phyloP scores from a whole-genome alignment of 1,140 invertebrate genomes.

The Pristionchus pacificus region DNA sequence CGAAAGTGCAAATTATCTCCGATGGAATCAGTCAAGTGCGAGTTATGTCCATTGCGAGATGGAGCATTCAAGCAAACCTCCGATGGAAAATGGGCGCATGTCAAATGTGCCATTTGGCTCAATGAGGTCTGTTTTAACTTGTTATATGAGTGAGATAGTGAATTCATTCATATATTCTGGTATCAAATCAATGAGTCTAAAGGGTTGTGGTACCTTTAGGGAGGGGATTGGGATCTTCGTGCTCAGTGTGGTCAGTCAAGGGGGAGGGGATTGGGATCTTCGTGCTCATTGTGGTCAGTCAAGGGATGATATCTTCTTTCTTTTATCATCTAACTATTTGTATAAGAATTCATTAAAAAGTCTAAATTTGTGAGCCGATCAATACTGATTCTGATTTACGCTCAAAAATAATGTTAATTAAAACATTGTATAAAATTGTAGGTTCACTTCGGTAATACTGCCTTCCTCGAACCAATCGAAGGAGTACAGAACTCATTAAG shows the following conservation, averaged over 20 bases:
- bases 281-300: background rate
- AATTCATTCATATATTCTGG: background rate
- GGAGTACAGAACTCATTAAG: conserved; percentile 89
- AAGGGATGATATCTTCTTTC: no score
- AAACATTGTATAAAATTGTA: conserved; percentile 6
- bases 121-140: conserved; percentile 76
- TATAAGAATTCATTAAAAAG: no score
- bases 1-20: conserved; percentile 87
- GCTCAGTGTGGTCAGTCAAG: no score
- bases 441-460: conserved; percentile 33
- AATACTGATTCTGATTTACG: no score
- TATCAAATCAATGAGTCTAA: conserved; percentile 2
- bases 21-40: conserved; percentile 87
- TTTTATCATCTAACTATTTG: no score
- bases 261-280: no score
- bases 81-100: conserved; percentile 90
- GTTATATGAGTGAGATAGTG: background rate
- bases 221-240: no score
- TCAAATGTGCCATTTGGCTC: conserved; percentile 96
- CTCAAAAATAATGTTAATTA: background rate
- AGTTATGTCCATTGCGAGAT: conserved; percentile 91
- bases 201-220: background rate
- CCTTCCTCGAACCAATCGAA: conserved; percentile 77
- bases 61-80: conserved; percentile 98
- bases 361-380: no score